These are phyloP conservation scores for Meandrusa payeni DNA, from an alignment of 2,888 invertebrate species.

Conservation along the genomic window DNA sequence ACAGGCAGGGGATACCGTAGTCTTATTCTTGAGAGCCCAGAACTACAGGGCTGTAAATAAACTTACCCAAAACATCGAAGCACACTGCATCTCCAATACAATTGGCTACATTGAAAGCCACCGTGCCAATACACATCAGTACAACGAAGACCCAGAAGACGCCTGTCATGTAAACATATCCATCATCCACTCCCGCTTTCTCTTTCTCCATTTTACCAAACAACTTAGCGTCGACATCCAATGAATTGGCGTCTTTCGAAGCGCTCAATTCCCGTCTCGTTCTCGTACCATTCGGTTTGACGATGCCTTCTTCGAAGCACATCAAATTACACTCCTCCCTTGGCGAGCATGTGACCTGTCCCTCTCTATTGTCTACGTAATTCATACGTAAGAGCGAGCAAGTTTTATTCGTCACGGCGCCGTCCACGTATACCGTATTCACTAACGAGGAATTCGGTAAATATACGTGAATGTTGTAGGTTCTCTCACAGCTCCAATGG, in stretches of 20 bases:
- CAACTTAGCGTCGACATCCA: constrained; percentile 30
- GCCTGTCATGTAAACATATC: constrained; percentile 79
- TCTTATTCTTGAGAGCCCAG: no score
- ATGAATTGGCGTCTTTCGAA: constrained; percentile 22
- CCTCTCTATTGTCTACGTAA: constrained; percentile 42
- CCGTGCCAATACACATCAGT: constrained; percentile 86
- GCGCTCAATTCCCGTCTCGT: constrained; percentile 32
- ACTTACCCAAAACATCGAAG: constrained; percentile 90
- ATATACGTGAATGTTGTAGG: constrained; percentile 48
- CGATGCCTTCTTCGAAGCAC: constrained; percentile 55
- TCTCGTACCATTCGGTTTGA: constrained; percentile 28
- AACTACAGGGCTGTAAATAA: no score
- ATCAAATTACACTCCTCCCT: constrained; percentile 52
- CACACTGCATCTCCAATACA: constrained; percentile 95
- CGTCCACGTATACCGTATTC: constrained; percentile 54
- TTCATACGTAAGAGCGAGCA: constrained; percentile 60
- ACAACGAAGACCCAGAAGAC: constrained; percentile 88
- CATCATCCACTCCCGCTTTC: constrained; percentile 31
- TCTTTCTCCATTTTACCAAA: constrained; percentile 8
- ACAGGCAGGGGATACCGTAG: no score
- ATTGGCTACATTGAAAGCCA: constrained; percentile 91
- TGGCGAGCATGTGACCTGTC: constrained; percentile 50
- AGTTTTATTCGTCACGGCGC: constrained; percentile 43
- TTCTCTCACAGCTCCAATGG: constrained; percentile 54
- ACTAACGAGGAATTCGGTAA: constrained; percentile 53